phyloP scores from a whole-genome alignment of 2,888 invertebrate genomes.

The Drosophila paranaensis region DNA sequence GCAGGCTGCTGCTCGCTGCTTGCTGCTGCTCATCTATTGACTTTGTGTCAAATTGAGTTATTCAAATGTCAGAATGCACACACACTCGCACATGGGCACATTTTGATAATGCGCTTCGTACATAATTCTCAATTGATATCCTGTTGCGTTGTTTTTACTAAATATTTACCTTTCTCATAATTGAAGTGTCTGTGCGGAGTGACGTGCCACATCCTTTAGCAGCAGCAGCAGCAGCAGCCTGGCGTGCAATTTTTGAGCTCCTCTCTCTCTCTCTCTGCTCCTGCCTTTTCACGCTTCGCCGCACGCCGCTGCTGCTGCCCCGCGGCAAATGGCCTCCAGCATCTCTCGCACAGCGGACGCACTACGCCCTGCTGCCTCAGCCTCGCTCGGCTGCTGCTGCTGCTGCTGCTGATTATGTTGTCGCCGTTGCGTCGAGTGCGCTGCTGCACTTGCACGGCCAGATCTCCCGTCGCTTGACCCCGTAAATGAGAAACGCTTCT shows the following conservation, averaged over 20 bases:
- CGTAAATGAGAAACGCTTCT: slow-evolving; percentile 36
- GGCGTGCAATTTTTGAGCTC: slow-evolving; percentile 71
- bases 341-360: slow-evolving; percentile 50
- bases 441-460: slow-evolving; percentile 62
- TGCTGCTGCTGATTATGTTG: slow-evolving; percentile 65
- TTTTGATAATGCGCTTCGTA: slow-evolving; percentile 69
- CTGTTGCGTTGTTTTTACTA: slow-evolving; percentile 84
- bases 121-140: slow-evolving; percentile 82
- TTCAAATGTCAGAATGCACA: slow-evolving; percentile 64
- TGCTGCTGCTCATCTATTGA: slow-evolving; percentile 72
- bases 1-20: slow-evolving; percentile 20
- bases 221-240: slow-evolving; percentile 16
- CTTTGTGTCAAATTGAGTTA: slow-evolving; percentile 80
- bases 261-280: slow-evolving; percentile 5
- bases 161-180: slow-evolving; percentile 83
- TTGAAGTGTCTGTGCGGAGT: slow-evolving; percentile 75
- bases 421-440: slow-evolving; percentile 50
- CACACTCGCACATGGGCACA: slow-evolving; percentile 66
- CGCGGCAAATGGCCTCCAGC: slow-evolving; percentile 56
- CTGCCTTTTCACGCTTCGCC: slow-evolving; percentile 68
- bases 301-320: slow-evolving; percentile 39
- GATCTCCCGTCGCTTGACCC: slow-evolving; percentile 49
- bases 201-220: slow-evolving; percentile 57
- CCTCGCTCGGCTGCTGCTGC: neutral
- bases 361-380: slow-evolving; percentile 61